phyloP scores from a whole-genome alignment of 1,140 invertebrate genomes.

The Saxidomus purpurata region DNA sequence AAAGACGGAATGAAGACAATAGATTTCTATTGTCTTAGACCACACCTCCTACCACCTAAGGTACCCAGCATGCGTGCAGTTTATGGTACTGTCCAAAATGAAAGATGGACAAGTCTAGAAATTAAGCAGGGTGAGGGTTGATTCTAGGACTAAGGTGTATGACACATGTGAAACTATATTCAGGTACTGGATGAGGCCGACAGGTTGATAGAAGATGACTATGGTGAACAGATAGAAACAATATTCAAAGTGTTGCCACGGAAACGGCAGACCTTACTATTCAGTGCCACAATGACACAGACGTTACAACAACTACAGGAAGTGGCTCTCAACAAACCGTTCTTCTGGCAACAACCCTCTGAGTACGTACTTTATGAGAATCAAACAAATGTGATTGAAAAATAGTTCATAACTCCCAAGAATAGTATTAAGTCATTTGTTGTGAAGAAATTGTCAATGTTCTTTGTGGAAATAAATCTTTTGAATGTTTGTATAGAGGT shows the following conservation, averaged over 20 bases:
- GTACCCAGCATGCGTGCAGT: no score
- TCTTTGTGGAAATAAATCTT: no score
- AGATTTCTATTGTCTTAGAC: no score
- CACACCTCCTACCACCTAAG: no score
- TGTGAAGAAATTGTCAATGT: no score
- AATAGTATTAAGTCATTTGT: background rate
- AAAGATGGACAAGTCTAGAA: no score
- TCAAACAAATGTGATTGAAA: background rate
- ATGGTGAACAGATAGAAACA: slow-evolving; percentile 85
- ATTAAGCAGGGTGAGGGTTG: no score
- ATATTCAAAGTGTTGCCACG: slow-evolving; percentile 85
- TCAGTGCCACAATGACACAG: slow-evolving; percentile 86
- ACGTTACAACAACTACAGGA: slow-evolving; percentile 82
- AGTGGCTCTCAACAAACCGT: slow-evolving; percentile 83
- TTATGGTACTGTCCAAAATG: no score
- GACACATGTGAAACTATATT: no score
- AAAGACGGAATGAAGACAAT: no score
- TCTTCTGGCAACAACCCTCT: slow-evolving; percentile 83
- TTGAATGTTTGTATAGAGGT: no score
- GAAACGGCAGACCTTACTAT: slow-evolving; percentile 86
- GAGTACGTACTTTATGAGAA: slow-evolving; percentile 77
- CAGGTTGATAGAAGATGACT: slow-evolving; percentile 86
- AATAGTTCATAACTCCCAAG: background rate
- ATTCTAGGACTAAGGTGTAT: no score
- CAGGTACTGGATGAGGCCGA: slow-evolving; percentile 87